A percentile compares a stretch with the other conserved stretches of the same genome.
These are phyloP conservation scores for Rhagophthalmus giganteus DNA, from an alignment of 2,888 invertebrate species.

Conservation along the genomic window DNA sequence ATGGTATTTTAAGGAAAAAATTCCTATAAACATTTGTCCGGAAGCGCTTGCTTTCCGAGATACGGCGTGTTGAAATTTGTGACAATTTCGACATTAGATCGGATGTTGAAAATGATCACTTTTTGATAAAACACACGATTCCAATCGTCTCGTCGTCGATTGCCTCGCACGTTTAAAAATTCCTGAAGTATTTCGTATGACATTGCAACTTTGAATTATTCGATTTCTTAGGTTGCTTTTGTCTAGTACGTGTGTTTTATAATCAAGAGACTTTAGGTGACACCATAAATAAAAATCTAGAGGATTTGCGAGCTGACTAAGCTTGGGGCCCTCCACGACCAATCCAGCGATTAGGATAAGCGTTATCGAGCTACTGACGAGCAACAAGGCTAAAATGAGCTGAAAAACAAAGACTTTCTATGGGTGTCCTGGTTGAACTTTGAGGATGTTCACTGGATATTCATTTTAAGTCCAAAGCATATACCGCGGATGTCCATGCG, in stretches of 20 bases:
- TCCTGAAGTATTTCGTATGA: background rate
- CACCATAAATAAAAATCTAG: background rate
- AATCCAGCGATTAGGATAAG: background rate
- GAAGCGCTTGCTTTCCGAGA: background rate
- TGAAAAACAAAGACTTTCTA: too few relatives aligned
- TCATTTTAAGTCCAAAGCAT: too few relatives aligned
- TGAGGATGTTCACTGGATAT: too few relatives aligned
- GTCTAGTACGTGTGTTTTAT: background rate
- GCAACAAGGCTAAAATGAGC: background rate
- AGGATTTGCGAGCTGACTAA: background rate
- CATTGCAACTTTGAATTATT: background rate
- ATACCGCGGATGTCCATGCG: too few relatives aligned
- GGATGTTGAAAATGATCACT: background rate
- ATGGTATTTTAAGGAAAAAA: background rate
- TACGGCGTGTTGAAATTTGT: background rate
- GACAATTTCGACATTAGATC: background rate
- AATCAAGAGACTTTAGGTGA: background rate
- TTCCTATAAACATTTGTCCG: background rate
- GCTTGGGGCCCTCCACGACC: background rate
- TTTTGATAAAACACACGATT: background rate
- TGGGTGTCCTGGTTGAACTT: too few relatives aligned
- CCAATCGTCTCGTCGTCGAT: background rate
- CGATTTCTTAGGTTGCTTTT: background rate
- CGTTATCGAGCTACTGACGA: background rate
- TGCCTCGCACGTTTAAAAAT: background rate